phyloP scores from a whole-genome alignment of 2,797 vertebrate genomes.

The Argya squamiceps region DNA sequence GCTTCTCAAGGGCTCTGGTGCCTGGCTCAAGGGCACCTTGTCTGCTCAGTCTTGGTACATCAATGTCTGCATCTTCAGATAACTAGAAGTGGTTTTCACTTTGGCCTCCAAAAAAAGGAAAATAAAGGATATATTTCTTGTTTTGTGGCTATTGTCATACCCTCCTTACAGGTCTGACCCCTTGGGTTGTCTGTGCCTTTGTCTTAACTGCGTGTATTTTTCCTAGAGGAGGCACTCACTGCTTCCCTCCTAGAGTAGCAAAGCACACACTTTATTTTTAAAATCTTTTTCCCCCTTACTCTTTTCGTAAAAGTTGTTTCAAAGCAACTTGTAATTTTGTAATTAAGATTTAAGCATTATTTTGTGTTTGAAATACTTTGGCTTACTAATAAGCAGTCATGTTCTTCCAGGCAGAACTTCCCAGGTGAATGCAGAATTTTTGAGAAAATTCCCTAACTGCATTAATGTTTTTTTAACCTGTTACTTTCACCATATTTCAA shows the following conservation, averaged over 20 bases:
- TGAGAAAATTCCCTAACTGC: neutral
- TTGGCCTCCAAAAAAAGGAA: neutral
- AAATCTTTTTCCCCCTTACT: neutral
- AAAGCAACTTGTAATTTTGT: neutral
- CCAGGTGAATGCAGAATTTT: neutral
- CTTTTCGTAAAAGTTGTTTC: neutral
- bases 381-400: neutral
- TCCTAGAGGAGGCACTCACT: neutral
- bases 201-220: accelerated
- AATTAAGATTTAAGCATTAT: neutral
- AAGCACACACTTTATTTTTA: neutral
- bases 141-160: neutral
- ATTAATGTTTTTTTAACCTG: neutral
- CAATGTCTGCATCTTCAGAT: neutral
- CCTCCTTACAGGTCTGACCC: neutral
- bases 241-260: neutral
- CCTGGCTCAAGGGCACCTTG: neutral
- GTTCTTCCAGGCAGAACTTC: neutral
- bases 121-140: neutral
- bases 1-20: neutral
- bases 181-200: neutral
- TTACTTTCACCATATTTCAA: neutral
- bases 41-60: accelerated
- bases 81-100: neutral
- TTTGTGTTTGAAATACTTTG: neutral